Evolutionary conservation across 2,888 invertebrate species (phyloP).

Genomic region (Sinohyriopsis cumingii): DNA sequence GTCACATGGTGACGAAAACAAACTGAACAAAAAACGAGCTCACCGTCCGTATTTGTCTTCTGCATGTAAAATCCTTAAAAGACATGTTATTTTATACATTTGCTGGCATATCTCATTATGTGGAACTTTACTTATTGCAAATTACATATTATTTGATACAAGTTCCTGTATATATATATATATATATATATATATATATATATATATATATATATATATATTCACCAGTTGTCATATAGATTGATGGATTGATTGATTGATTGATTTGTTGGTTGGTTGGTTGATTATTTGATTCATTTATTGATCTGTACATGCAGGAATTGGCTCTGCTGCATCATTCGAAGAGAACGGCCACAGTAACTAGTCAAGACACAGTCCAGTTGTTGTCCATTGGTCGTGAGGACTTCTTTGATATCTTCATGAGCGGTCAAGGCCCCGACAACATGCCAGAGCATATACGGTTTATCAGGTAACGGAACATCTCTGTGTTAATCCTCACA

Average conservation of each 20-base stretch:
- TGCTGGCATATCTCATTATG: neutral
- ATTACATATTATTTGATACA: too few species aligned
- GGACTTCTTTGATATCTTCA: constrained; percentile 70
- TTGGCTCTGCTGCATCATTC: constrained; percentile 66
- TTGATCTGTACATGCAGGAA: constrained; percentile 39
- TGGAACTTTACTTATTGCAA: too few species aligned
- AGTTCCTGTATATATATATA: too few species aligned
- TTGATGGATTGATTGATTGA: neutral
- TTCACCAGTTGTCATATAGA: neutral
- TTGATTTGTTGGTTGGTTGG: neutral
- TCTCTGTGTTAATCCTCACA: neutral
- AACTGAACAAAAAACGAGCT: too few species aligned
- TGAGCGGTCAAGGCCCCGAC: constrained; percentile 55
- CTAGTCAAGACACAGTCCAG: constrained; percentile 67
- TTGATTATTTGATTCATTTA: neutral
- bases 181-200: too few species aligned
- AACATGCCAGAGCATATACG: constrained; percentile 66
- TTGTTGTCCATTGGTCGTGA: constrained; percentile 66
- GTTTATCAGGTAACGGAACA: constrained; percentile 52
- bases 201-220: too few species aligned
- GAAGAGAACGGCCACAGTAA: constrained; percentile 67
- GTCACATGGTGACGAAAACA: too few species aligned
- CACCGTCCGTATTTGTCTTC: too few species aligned
- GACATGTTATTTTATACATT: too few species aligned
- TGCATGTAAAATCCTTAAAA: too few species aligned